These are phyloP conservation scores for Epinephelus malabaricus DNA, from an alignment of 2,797 vertebrate species.

Conservation along the genomic window DNA sequence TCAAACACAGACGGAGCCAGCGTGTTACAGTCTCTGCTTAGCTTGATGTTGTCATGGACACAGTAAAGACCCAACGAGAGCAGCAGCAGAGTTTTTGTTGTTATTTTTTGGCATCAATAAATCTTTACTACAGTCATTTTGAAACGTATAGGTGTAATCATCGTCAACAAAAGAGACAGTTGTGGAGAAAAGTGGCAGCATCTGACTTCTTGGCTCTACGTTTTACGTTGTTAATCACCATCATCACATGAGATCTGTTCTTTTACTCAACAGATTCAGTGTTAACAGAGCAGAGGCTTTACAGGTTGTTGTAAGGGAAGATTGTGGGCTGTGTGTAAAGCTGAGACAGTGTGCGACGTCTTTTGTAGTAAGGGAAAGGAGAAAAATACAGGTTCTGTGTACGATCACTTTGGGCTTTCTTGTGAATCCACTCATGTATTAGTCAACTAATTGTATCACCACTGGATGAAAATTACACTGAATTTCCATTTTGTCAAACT, in stretches of 20 bases:
- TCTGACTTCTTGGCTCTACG: neutral
- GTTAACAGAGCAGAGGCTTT: neutral
- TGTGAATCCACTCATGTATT: neutral
- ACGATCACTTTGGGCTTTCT: too few relatives aligned
- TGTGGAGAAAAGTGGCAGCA: neutral
- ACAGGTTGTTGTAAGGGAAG: neutral
- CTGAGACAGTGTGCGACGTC: neutral
- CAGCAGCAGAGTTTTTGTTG: neutral
- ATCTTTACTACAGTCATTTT: neutral
- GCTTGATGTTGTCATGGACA: constrained; percentile 6
- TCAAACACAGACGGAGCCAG: constrained; percentile 18
- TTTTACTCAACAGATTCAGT: neutral
- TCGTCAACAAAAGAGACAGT: constrained; percentile 1
- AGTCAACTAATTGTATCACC: neutral
- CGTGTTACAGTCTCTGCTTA: too few relatives aligned
- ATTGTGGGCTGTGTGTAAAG: neutral
- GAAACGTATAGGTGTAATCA: neutral
- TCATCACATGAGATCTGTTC: constrained; percentile 1
- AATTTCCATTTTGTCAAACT: too few relatives aligned
- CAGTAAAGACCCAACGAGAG: neutral
- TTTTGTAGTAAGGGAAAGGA: neutral
- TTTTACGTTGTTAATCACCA: neutral
- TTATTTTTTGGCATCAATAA: neutral
- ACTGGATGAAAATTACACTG: neutral
- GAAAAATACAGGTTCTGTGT: neutral